These are phyloP conservation scores for Scaptomyza parva DNA, from an alignment of 2,888 invertebrate genomes.

Conservation along the genomic window DNA sequence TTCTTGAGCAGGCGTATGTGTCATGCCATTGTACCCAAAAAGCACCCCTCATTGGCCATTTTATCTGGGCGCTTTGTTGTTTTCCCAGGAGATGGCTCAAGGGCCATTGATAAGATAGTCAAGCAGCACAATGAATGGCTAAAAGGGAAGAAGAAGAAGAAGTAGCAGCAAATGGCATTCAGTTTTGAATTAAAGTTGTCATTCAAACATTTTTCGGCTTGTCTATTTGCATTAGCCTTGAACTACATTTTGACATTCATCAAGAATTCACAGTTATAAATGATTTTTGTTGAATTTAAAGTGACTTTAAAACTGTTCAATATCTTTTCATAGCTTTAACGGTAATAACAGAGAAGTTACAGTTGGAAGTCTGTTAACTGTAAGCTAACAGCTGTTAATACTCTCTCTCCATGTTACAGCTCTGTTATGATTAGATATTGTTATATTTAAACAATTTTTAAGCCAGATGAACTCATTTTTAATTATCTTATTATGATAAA, in stretches of 20 bases:
- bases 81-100: constrained; percentile 47
- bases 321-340: neutral
- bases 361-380: neutral
- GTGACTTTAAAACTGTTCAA: neutral
- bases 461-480: no score
- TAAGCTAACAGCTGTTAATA: neutral
- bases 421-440: neutral
- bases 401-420: neutral
- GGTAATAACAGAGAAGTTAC: neutral
- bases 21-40: constrained; percentile 26
- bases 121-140: constrained; percentile 20
- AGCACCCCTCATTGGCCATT: constrained; percentile 19
- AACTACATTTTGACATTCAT: constrained; percentile 30
- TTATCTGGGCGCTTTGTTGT: constrained; percentile 28
- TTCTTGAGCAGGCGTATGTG: constrained; percentile 24
- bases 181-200: constrained; percentile 14
- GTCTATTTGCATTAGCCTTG: constrained; percentile 18
- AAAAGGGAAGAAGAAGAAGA: neutral
- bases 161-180: constrained; percentile 39
- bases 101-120: constrained; percentile 68
- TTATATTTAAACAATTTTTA: neutral
- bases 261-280: constrained; percentile 2
- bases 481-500: neutral
- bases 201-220: constrained; percentile 6
- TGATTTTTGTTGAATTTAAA: neutral